These are phyloP conservation scores for Adelognathus sp. DNA, from an alignment of 2,888 invertebrate genomes.

Conservation along the genomic window DNA sequence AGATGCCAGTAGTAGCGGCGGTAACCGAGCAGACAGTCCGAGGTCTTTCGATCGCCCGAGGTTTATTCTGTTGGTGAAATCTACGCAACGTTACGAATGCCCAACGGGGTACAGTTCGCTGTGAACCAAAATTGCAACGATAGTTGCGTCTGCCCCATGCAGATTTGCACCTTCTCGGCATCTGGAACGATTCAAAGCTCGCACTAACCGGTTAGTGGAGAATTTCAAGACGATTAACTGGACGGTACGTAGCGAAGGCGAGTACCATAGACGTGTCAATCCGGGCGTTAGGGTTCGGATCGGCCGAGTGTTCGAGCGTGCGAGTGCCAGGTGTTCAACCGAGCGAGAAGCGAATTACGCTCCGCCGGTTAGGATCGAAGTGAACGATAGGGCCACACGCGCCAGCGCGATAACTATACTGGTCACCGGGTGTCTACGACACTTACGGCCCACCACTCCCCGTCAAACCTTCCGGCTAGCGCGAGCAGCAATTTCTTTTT, in stretches of 20 bases:
- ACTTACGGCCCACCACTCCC: constrained; percentile 1
- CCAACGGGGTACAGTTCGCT: not conserved
- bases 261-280: constrained; percentile 50
- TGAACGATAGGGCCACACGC: constrained; percentile 5
- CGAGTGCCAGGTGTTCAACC: constrained; percentile 38
- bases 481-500: not conserved
- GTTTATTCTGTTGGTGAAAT: not conserved
- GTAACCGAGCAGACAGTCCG: constrained; percentile 1
- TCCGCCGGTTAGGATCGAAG: constrained; percentile 34
- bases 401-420: constrained; percentile 29
- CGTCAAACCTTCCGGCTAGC: constrained; percentile 15
- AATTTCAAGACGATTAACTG: not conserved
- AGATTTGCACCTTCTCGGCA: constrained; percentile 27
- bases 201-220: not conserved
- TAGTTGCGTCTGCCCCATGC: constrained; percentile 2
- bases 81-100: not conserved
- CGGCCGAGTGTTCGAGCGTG: constrained; percentile 34
- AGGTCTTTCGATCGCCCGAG: not conserved
- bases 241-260: constrained; percentile 15
- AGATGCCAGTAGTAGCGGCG: not conserved
- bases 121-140: not conserved
- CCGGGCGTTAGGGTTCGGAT: constrained; percentile 55
- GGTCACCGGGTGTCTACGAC: constrained; percentile 23
- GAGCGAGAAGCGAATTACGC: constrained; percentile 49
- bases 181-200: constrained; percentile 28